phyloP scores from a whole-genome alignment of 1,140 invertebrate species.

The Ceratosolen fusciceps region DNA sequence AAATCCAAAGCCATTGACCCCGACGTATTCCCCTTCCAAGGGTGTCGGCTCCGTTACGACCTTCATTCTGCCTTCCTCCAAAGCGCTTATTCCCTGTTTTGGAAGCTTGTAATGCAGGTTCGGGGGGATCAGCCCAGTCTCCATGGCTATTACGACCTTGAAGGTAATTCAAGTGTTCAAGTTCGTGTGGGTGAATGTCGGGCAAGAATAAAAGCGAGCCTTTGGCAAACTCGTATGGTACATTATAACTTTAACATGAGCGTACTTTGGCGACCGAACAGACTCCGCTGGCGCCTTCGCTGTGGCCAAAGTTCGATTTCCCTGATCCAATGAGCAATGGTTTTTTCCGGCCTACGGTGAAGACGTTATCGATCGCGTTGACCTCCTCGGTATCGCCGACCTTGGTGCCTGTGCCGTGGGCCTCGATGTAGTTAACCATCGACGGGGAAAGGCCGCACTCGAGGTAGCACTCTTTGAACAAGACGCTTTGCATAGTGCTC shows the following conservation, averaged over 20 bases:
- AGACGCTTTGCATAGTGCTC: conserved; percentile 81
- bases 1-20: conserved; percentile 75
- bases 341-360: conserved; percentile 77
- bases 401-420: conserved; percentile 87
- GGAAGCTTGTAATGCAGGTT: conserved; percentile 81
- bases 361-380: conserved; percentile 83
- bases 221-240: not conserved
- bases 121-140: conserved; percentile 77
- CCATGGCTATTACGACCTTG: conserved; percentile 77
- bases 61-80: conserved; percentile 74
- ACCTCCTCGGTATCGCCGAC: conserved; percentile 89
- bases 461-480: conserved; percentile 86
- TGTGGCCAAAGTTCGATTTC: conserved; percentile 93
- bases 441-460: conserved; percentile 83
- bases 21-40: conserved; percentile 73
- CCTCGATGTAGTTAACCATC: conserved; percentile 85
- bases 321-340: conserved; percentile 88
- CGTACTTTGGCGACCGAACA: conserved; percentile 85
- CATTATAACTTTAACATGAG: not conserved
- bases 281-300: conserved; percentile 88
- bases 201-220: not conserved
- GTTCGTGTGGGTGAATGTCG: not conserved
- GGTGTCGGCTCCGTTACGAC: conserved; percentile 76
- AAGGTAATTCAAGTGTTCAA: not conserved
- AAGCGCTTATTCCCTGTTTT: conserved; percentile 76